phyloP scores from a whole-genome alignment of 2,113 vertebrate species.

The Saimiri boliviensis region DNA sequence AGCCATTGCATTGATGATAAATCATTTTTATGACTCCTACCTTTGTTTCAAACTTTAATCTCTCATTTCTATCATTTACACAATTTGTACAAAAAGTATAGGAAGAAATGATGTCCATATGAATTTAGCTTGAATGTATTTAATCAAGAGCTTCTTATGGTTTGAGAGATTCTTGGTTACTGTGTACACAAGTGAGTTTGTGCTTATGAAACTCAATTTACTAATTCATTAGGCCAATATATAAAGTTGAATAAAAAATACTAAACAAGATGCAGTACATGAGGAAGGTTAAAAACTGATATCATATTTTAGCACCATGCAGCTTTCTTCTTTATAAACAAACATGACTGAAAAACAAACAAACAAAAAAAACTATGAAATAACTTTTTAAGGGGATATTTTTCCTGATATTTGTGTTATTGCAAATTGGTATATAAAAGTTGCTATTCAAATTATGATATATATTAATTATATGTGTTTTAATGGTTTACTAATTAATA shows the following conservation, averaged over 20 bases:
- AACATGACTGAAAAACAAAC: not conserved
- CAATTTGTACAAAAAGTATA: not conserved
- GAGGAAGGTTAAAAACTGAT: not conserved
- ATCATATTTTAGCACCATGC: not conserved
- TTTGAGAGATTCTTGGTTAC: not conserved
- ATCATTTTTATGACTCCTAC: not conserved
- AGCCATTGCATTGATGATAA: not conserved
- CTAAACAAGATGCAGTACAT: not conserved
- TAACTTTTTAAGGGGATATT: not conserved
- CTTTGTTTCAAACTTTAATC: not conserved
- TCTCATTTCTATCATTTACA: not conserved
- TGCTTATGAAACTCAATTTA: not conserved
- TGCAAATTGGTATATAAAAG: not conserved
- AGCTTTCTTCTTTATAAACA: not conserved
- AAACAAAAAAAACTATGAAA: not conserved
- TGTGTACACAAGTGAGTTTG: not conserved
- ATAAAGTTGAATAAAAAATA: not conserved
- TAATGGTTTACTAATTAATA: not conserved
- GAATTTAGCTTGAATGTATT: not conserved
- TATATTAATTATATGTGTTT: not conserved
- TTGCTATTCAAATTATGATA: not conserved
- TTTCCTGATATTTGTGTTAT: not conserved
- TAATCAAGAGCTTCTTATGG: not conserved
- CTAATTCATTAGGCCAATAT: not conserved
- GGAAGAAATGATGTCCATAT: not conserved